Conservation (phyloP, 1,140 invertebrate species). For the Heliconius himera region DNA sequence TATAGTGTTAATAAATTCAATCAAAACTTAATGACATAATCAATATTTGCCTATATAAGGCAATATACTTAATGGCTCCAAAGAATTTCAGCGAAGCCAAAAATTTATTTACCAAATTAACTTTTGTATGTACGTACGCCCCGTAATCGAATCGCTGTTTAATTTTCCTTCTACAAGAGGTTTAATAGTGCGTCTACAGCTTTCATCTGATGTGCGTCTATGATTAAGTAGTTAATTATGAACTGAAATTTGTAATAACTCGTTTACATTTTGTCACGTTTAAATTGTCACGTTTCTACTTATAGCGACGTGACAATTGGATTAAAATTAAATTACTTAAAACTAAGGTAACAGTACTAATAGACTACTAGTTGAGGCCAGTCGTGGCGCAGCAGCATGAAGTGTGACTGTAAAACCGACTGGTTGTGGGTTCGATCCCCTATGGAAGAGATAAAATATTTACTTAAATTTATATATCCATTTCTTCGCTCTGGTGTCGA, state of each 20-base stretch:
- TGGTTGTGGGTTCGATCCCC: no score
- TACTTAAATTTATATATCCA: no score
- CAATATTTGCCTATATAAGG: neutral
- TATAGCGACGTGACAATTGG: no score
- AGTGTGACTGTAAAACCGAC: no score
- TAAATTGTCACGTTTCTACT: neutral
- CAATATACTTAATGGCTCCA: neutral
- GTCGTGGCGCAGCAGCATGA: no score
- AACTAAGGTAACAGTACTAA: no score
- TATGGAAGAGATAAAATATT: no score
- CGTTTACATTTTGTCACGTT: slow-evolving; percentile 28
- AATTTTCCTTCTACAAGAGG: slow-evolving; percentile 44
- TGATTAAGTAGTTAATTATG: slow-evolving; percentile 52
- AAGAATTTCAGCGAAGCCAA: slow-evolving; percentile 24
- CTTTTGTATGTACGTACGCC: slow-evolving; percentile 13
- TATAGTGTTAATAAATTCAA: neutral
- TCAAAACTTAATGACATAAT: neutral
- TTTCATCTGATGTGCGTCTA: slow-evolving; percentile 41
- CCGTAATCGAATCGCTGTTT: slow-evolving; percentile 38
- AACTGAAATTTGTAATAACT: slow-evolving; percentile 41
- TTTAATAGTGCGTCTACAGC: slow-evolving; percentile 39
- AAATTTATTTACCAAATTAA: slow-evolving; percentile 26
- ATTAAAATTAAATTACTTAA: no score
- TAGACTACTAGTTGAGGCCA: no score
- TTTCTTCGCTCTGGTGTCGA: no score